phyloP scores from a whole-genome alignment of 2,888 invertebrate species.

The Lamellibrachia columna region DNA sequence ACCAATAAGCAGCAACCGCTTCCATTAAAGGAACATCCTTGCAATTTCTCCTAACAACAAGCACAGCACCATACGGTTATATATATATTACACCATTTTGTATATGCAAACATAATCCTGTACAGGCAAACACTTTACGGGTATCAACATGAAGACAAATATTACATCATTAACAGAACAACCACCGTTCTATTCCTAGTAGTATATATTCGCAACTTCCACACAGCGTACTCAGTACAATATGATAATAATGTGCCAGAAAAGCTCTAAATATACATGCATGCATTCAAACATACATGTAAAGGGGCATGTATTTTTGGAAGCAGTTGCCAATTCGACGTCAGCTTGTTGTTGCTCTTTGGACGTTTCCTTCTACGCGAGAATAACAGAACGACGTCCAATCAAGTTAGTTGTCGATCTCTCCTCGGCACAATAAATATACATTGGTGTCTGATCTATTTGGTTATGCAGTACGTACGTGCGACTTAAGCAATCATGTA shows the following conservation, averaged over 20 bases:
- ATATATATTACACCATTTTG: background rate
- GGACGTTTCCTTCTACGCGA: background rate
- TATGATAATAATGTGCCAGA: background rate
- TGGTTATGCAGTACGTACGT: background rate
- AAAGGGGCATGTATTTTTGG: background rate
- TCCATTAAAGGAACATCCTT: background rate
- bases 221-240: background rate
- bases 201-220: background rate
- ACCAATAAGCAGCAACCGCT: background rate
- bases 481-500: background rate
- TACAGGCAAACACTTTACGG: conserved; percentile 4
- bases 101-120: conserved; percentile 10
- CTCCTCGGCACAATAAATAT: background rate
- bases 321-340: background rate
- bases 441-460: background rate
- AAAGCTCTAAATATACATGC: background rate
- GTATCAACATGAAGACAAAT: background rate
- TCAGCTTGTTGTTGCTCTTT: background rate
- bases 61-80: background rate
- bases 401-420: background rate
- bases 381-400: background rate
- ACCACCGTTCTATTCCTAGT: background rate
- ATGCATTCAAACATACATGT: background rate
- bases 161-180: background rate
- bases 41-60: background rate